Percentiles rank a stretch among this genome's conserved stretches.
Evolutionary conservation across 1,140 invertebrate genomes (phyloP).

Genomic region (Eulimnadia texana): DNA sequence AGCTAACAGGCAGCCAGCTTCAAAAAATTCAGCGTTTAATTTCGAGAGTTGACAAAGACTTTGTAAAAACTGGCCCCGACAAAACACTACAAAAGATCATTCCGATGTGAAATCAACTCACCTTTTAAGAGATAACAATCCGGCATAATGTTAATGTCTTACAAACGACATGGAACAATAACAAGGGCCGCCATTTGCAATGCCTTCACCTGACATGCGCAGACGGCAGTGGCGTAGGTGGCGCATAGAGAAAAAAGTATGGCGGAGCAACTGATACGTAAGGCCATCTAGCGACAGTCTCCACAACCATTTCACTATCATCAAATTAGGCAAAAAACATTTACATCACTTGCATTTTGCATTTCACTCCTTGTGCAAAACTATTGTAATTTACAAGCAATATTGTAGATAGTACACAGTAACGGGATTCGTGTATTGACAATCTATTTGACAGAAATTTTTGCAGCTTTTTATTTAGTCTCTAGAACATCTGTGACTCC

Average conservation of each 20-base stretch:
- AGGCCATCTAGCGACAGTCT: no score
- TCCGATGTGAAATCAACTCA: conserved; percentile 24
- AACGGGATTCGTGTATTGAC: neutral
- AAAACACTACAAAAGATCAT: no score
- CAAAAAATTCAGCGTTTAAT: neutral
- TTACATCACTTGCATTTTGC: no score
- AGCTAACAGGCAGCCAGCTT: neutral
- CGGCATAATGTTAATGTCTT: conserved; percentile 43
- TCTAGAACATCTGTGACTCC: neutral
- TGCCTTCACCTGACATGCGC: conserved; percentile 43
- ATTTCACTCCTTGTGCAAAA: no score
- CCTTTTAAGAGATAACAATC: conserved; percentile 40
- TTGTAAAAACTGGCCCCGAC: neutral
- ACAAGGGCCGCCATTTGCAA: conserved; percentile 64
- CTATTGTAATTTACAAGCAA: no score
- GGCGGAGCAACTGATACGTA: neutral
- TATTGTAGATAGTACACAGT: neutral
- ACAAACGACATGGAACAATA: conserved; percentile 55
- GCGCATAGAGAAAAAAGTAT: neutral
- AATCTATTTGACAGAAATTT: neutral
- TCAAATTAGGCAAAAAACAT: no score
- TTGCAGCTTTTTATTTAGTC: neutral
- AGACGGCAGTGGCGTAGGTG: conserved; percentile 9
- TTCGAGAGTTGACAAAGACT: no score
- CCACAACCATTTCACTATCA: no score